Percentiles rank a stretch among this genome's conserved stretches.
These are phyloP conservation scores for Melanotaenia boesemani DNA, from an alignment of 2,797 vertebrate species.

Conservation along the genomic window DNA sequence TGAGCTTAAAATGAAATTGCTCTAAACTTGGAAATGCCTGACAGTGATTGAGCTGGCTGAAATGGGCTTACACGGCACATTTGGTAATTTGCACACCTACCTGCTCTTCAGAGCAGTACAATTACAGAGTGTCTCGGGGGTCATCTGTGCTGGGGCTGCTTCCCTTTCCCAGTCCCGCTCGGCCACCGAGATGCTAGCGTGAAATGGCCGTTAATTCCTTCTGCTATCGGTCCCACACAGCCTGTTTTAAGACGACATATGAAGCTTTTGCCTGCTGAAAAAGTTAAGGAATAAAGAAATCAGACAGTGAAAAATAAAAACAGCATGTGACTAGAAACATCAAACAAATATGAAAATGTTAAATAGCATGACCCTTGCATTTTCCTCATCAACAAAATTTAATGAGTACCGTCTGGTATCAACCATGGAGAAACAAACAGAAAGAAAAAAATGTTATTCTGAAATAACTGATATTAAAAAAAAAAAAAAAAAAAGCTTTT, in stretches of 20 bases:
- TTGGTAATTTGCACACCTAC: conserved; percentile 88
- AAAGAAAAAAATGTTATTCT: conserved; percentile 48
- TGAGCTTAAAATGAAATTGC: conserved; percentile 69
- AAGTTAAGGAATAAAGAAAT: conserved; percentile 61
- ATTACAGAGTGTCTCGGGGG: conserved; percentile 82
- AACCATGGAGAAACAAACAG: conserved; percentile 50
- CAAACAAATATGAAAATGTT: conserved; percentile 78
- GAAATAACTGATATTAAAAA: conserved; percentile 31
- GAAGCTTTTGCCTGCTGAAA: conserved; percentile 61
- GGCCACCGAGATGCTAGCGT: conserved; percentile 74
- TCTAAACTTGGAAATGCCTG: conserved; percentile 78
- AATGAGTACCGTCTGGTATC: conserved; percentile 74
- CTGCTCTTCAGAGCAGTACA: conserved; percentile 85
- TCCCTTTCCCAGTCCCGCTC: conserved; percentile 64
- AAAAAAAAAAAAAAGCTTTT: conserved; percentile 30
- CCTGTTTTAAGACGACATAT: conserved; percentile 80
- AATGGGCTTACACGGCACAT: conserved; percentile 85
- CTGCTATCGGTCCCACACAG: conserved; percentile 83
- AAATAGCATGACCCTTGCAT: conserved; percentile 73
- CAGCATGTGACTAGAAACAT: conserved; percentile 68
- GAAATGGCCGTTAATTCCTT: conserved; percentile 86
- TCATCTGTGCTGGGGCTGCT: conserved; percentile 62
- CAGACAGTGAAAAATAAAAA: conserved; percentile 42
- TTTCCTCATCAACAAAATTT: conserved; percentile 71
- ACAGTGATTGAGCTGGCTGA: conserved; percentile 80